Base-by-base conservation (phyloP, 2,888 invertebrate species). In the Acanthosepion esculentum region DNA sequence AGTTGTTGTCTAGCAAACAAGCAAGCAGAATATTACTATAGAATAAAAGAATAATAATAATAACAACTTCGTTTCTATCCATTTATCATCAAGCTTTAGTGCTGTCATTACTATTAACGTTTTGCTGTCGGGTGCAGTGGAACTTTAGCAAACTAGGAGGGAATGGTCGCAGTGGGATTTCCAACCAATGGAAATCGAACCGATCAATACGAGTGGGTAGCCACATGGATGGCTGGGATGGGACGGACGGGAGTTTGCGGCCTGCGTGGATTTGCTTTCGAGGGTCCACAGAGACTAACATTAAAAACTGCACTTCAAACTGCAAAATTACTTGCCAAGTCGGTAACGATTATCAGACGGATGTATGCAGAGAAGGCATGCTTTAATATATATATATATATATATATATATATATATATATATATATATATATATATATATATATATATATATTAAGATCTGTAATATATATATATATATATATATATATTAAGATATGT, bases 391-490 rank as follows among this genome's bases (percentile, higher is more conserved):
- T 64, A 7, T 3, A 29, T 78, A 10, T 64, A 7, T 64, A 59
- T 59, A 59, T 78, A 78, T 78, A 78, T 78, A 78, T 78, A 78
- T 78, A 78, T 18, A 59, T 59, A 59, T 78, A 78, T 78, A 78
- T 78, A 78, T 78, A 78, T 78, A 78, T 78, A 78, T 78, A 78
- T 78, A 78, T n/a, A 78, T 78, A 78, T n/a, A 78, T 78, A 78
- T 78, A 78, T 78, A 78, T 78, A n/a, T 78, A 78, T n/a, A n/a
- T 2, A 41, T 41, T 41, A 41, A 41, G 41, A 41, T 41, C 41
- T 41, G 41, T 1, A 41, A 41, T 2, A 41, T 29, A 64, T 64
- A 64, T 64, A 64, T 64, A 64, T 64, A 64, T 29, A 64, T 64
- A 64, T 64, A 5, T 64, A 64, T 64, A 23, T 29, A 41, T 41